Conservation (phyloP, 1,140 invertebrate species). For the Drosophila chauvacae region DNA sequence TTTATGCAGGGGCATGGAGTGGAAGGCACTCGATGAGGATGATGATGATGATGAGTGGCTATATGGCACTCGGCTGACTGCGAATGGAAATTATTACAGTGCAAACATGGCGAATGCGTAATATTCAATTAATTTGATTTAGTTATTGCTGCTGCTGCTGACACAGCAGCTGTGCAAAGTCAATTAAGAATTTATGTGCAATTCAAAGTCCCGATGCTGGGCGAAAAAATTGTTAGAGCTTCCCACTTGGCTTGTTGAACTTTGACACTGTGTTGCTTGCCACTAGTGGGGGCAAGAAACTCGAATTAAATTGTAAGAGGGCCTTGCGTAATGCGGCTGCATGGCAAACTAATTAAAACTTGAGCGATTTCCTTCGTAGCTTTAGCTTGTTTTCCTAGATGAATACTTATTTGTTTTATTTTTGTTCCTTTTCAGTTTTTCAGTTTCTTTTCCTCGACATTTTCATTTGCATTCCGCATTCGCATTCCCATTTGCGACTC, state of each 20-base stretch:
- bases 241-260: slow-evolving; percentile 63
- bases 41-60: slow-evolving; percentile 34
- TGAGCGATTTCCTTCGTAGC: slow-evolving; percentile 66
- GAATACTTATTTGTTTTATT: slow-evolving; percentile 12
- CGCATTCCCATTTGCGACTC: slow-evolving; percentile 57
- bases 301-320: slow-evolving; percentile 43
- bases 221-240: slow-evolving; percentile 51
- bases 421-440: neutral
- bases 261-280: slow-evolving; percentile 45
- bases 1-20: slow-evolving; percentile 18
- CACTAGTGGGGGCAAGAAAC: slow-evolving; percentile 18
- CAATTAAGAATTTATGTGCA: slow-evolving; percentile 71
- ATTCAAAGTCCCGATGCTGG: slow-evolving; percentile 24
- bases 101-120: slow-evolving; percentile 64
- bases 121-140: slow-evolving; percentile 80
- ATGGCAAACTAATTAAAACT: slow-evolving; percentile 79
- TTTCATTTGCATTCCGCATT: slow-evolving; percentile 51
- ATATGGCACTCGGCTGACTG: slow-evolving; percentile 30
- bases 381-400: slow-evolving; percentile 37
- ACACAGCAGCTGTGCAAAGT: slow-evolving; percentile 51
- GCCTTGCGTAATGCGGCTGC: slow-evolving; percentile 43
- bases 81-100: slow-evolving; percentile 49
- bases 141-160: slow-evolving; percentile 23
- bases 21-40: slow-evolving; percentile 37
- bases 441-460: slow-evolving; percentile 1